Conservation (phyloP, 1,140 invertebrate species). For the Campoletis sonorensis region DNA sequence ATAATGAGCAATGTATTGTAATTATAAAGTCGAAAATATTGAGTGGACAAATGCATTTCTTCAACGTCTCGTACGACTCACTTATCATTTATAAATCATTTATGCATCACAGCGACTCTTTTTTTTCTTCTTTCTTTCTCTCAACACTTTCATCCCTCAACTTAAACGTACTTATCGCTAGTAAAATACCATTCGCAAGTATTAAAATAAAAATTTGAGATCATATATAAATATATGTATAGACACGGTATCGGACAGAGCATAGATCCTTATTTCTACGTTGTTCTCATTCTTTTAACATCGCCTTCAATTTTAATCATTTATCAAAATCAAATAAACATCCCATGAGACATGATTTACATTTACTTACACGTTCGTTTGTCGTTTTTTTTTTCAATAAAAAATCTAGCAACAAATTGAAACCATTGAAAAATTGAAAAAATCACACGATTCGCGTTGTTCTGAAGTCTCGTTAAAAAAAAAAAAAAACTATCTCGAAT, state of each 20-base stretch:
- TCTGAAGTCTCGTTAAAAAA: neutral
- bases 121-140: neutral
- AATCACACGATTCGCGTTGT: neutral
- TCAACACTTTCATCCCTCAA: slow-evolving; percentile 6
- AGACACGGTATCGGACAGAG: slow-evolving; percentile 33
- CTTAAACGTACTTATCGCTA: slow-evolving; percentile 31
- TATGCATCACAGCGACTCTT: slow-evolving; percentile 30
- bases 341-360: slow-evolving; percentile 44
- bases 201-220: slow-evolving; percentile 45
- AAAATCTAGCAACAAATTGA: slow-evolving; percentile 33
- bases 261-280: slow-evolving; percentile 34
- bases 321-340: slow-evolving; percentile 17
- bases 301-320: slow-evolving; percentile 4
- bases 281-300: slow-evolving; percentile 24
- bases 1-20: slow-evolving; percentile 18
- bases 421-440: slow-evolving; percentile 47
- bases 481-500: neutral
- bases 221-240: slow-evolving; percentile 14
- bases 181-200: slow-evolving; percentile 41
- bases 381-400: slow-evolving; percentile 44
- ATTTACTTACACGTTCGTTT: slow-evolving; percentile 40
- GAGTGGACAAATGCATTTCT: slow-evolving; percentile 6
- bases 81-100: slow-evolving; percentile 17
- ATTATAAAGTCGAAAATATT: slow-evolving; percentile 20
- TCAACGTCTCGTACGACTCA: neutral